A percentile compares a stretch with the other conserved stretches of the same genome.
Conservation (phyloP, 2,113 vertebrate species). For the Misgurnus anguillicaudatus region DNA sequence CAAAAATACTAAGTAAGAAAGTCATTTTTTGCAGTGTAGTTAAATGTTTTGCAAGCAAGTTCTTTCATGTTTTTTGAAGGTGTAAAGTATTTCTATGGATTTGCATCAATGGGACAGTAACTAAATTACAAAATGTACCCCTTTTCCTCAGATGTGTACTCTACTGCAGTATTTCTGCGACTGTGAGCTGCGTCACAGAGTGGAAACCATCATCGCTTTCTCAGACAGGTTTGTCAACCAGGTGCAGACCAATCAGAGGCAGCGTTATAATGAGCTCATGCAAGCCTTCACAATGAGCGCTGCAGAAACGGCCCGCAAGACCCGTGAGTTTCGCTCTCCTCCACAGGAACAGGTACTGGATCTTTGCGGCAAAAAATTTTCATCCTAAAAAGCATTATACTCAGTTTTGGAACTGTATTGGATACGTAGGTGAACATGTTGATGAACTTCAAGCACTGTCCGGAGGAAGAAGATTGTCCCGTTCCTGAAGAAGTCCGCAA, state of each 20-base stretch:
- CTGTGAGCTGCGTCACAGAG: conserved; percentile 91
- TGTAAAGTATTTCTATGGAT: too few species aligned
- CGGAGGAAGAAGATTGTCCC: conserved; percentile 79
- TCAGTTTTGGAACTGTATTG: background rate
- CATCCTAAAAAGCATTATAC: too few species aligned
- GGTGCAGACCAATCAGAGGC: conserved; percentile 87
- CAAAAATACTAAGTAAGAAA: too few species aligned
- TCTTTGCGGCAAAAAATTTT: too few species aligned
- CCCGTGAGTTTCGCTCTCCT: conserved; percentile 90
- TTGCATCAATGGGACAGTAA: background rate
- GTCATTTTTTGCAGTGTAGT: too few species aligned
- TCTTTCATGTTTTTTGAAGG: too few species aligned
- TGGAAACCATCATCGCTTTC: conserved; percentile 88
- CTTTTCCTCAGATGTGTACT: conserved; percentile 84
- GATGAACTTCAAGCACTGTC: conserved; percentile 83
- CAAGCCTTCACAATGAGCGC: conserved; percentile 87
- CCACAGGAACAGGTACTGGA: conserved; percentile 89
- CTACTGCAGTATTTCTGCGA: conserved; percentile 94
- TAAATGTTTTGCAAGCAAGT: too few species aligned
- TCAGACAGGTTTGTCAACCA: conserved; percentile 84
- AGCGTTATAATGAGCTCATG: conserved; percentile 86
- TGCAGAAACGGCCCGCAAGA: conserved; percentile 89
- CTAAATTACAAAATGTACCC: background rate
- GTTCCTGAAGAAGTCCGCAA: conserved; percentile 82
- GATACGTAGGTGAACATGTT: conserved; percentile 89